These are phyloP conservation scores for Spea bombifrons DNA, from an alignment of 2,113 vertebrate species.

Conservation along the genomic window DNA sequence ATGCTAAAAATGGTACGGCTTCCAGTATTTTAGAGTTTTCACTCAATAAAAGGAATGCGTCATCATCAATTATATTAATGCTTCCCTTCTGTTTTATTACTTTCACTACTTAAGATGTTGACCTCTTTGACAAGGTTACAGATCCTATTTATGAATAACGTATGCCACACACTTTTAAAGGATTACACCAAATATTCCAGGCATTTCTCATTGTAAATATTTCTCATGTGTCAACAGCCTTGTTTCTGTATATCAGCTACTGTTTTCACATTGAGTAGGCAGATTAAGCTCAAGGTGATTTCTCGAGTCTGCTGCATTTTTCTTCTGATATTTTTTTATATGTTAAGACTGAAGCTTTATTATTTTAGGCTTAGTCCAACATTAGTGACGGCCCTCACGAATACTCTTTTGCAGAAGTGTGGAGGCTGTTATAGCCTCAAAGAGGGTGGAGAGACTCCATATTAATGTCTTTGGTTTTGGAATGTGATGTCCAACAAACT, in stretches of 20 bases:
- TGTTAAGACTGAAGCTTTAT: no score
- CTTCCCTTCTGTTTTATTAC: neutral
- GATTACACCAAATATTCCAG: neutral
- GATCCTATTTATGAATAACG: neutral
- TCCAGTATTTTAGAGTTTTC: no score
- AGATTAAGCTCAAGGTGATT: neutral
- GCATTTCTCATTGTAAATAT: neutral
- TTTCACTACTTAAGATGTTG: conserved; percentile 1
- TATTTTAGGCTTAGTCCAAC: no score
- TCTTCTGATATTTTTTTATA: neutral
- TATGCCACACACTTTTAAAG: neutral
- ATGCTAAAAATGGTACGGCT: no score
- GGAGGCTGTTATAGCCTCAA: no score
- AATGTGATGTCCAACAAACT: no score
- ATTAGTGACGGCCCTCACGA: no score
- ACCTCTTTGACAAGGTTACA: neutral
- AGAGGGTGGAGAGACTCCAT: no score
- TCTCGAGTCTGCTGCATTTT: neutral
- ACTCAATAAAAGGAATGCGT: neutral
- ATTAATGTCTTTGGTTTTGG: no score
- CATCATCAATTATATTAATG: neutral
- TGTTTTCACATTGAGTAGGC: neutral
- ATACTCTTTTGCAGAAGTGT: no score
- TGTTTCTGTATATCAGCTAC: neutral
- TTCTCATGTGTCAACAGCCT: neutral